Evolutionary conservation across 2,113 vertebrate species (phyloP).

Genomic region (Plecturocebus donacophilus): DNA sequence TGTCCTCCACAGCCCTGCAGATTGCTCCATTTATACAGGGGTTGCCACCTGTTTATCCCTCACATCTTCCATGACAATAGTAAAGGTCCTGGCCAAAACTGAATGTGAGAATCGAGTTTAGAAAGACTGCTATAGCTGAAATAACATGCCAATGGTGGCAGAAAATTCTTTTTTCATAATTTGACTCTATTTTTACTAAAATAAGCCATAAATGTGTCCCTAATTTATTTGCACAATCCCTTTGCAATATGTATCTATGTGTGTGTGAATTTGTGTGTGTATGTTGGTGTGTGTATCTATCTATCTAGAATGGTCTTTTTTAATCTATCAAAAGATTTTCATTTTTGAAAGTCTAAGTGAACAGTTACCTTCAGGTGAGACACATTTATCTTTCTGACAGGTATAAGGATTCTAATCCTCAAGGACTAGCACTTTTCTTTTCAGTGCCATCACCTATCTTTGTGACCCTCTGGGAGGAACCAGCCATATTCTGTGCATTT

Average conservation of each 20-base stretch:
- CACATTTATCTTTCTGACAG: constrained; percentile 83
- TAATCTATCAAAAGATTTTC: constrained; percentile 74
- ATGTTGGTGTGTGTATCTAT: not conserved
- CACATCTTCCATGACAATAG: not conserved
- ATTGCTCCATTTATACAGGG: not conserved
- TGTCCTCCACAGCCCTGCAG: not conserved
- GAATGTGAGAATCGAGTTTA: not conserved
- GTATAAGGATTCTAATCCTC: constrained; percentile 76
- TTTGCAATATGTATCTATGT: not conserved
- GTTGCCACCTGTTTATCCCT: not conserved
- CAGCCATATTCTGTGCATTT: constrained; percentile 12
- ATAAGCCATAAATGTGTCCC: not conserved
- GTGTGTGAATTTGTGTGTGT: not conserved
- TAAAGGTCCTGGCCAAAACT: not conserved
- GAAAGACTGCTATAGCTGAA: not conserved
- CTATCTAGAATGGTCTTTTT: not conserved
- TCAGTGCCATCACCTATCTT: constrained; percentile 75
- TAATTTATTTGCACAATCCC: not conserved
- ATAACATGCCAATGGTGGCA: not conserved
- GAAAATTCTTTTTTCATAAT: constrained; percentile 8
- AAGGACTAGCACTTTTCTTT: constrained; percentile 76
- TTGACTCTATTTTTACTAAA: constrained; percentile 1
- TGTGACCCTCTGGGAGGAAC: constrained; percentile 64
- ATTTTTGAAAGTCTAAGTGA: constrained; percentile 71
- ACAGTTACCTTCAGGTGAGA: constrained; percentile 74